phyloP scores from a whole-genome alignment of 1,140 invertebrate species.

The Sinella curviseta region DNA sequence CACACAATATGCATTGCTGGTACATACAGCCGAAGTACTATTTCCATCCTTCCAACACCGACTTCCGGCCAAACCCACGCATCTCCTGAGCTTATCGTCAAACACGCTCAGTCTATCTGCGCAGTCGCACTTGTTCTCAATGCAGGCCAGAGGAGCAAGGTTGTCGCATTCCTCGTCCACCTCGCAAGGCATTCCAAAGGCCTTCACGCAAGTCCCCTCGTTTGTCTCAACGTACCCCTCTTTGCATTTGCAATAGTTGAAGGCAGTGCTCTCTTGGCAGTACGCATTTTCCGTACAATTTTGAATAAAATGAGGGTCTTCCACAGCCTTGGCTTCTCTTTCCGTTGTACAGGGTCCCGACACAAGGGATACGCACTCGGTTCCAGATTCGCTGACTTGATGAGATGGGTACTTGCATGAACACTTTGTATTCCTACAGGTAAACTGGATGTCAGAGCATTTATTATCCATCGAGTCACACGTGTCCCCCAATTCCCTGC shows the following conservation, averaged over 20 bases:
- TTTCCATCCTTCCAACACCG: slow-evolving; percentile 32
- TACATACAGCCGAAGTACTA: slow-evolving; percentile 17
- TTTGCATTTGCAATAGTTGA: slow-evolving; percentile 32
- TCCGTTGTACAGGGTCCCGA: slow-evolving; percentile 10
- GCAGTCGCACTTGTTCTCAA: neutral
- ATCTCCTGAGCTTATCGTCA: slow-evolving; percentile 31
- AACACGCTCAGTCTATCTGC: neutral
- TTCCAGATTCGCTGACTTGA: neutral
- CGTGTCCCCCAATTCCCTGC: slow-evolving; percentile 27
- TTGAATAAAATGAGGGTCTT: slow-evolving; percentile 15
- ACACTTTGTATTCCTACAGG: neutral
- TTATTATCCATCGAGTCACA: slow-evolving; percentile 9
- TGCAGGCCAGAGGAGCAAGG: slow-evolving; percentile 4
- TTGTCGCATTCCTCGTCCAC: slow-evolving; percentile 23
- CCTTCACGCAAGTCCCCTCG: slow-evolving; percentile 33
- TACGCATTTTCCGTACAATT: slow-evolving; percentile 30
- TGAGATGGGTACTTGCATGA: neutral
- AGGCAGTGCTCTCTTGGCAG: slow-evolving; percentile 27
- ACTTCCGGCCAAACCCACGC: slow-evolving; percentile 22
- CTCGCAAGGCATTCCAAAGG: slow-evolving; percentile 21
- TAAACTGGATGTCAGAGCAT: slow-evolving; percentile 33
- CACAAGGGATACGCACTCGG: neutral
- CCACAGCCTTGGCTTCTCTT: neutral
- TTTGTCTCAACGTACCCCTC: slow-evolving; percentile 32
- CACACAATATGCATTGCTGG: slow-evolving; percentile 22